Percentiles rank a stretch among this genome's conserved stretches.
Evolutionary conservation across 2,797 vertebrate species (phyloP).

Genomic region (Typhlichthys eigenmanni): DNA sequence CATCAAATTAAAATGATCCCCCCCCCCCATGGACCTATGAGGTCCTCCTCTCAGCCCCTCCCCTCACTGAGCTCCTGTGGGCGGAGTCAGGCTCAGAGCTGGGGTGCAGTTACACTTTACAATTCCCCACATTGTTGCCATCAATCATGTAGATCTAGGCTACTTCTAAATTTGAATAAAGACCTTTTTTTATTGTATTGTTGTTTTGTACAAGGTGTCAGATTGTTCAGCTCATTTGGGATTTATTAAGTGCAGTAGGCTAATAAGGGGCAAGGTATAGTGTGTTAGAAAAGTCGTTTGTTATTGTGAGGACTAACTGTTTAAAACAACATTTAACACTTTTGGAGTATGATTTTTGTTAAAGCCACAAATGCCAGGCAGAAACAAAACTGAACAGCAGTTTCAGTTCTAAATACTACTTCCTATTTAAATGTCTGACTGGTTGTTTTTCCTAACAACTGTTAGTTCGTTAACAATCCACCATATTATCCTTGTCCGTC

Average conservation of each 20-base stretch:
- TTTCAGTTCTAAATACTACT: slow-evolving; percentile 65
- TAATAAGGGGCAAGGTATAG: slow-evolving; percentile 40
- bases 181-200: slow-evolving; percentile 54
- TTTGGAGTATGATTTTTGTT: background rate
- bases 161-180: slow-evolving; percentile 60
- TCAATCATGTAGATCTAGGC: slow-evolving; percentile 45
- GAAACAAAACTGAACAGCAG: slow-evolving; percentile 33
- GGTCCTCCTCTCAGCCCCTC: no score
- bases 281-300: background rate
- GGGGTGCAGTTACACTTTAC: no score
- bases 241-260: slow-evolving; percentile 21
- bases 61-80: no score
- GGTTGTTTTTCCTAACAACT: slow-evolving; percentile 37
- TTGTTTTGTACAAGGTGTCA: background rate
- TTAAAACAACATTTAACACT: background rate
- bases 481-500: background rate
- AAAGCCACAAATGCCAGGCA: slow-evolving; percentile 13
- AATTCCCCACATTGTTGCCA: slow-evolving; percentile 23
- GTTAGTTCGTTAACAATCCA: slow-evolving; percentile 35
- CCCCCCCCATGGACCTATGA: no score
- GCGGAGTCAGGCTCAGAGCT: no score
- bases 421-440: slow-evolving; percentile 48
- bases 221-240: background rate
- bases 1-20: no score
- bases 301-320: background rate